A percentile compares a stretch with the other conserved stretches of the same genome.
These are phyloP conservation scores for Otus sunia DNA, from an alignment of 2,113 vertebrate species.

Conservation along the genomic window DNA sequence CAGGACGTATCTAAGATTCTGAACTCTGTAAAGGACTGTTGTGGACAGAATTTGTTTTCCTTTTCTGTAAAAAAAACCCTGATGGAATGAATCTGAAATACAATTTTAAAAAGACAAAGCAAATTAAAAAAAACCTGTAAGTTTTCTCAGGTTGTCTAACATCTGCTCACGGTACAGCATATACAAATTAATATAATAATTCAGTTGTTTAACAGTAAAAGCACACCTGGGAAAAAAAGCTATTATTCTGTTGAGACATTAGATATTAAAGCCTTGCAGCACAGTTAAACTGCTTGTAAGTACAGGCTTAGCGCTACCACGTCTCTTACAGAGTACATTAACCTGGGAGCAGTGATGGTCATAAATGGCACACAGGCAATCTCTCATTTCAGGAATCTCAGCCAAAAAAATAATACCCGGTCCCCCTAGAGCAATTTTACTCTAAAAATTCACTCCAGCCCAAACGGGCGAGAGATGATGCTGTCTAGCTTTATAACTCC, in stretches of 20 bases:
- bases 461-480: fast-evolving
- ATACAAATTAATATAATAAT: not conserved
- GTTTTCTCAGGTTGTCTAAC: not conserved
- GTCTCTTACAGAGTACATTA: not conserved
- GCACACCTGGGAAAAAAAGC: not conserved
- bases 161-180: not conserved
- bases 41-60: not conserved
- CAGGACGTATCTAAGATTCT: not conserved
- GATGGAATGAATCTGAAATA: not conserved
- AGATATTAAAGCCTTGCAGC: not conserved
- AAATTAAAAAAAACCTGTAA: not conserved
- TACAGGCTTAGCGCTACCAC: not conserved
- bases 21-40: not conserved
- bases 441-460: not conserved
- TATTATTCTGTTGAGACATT: not conserved
- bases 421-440: not conserved
- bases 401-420: not conserved
- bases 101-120: not conserved
- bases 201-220: not conserved
- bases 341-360: not conserved
- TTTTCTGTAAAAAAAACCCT: not conserved
- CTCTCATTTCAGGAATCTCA: not conserved
- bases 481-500: not conserved
- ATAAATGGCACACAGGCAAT: not conserved
- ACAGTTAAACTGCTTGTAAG: not conserved